phyloP scores from a whole-genome alignment of 2,113 vertebrate species.

The Dinomys branickii region DNA sequence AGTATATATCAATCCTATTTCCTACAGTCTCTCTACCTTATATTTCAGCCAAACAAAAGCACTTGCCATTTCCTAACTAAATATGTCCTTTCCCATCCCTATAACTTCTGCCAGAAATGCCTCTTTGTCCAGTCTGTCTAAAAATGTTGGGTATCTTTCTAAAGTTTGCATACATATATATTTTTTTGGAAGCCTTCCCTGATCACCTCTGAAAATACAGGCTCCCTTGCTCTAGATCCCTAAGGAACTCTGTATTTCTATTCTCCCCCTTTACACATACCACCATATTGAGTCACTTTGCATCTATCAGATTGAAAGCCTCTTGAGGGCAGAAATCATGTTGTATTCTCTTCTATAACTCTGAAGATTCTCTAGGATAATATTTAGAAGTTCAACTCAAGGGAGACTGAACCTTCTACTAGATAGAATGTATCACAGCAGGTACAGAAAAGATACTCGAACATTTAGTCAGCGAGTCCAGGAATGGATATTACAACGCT shows the following conservation, averaged over 20 bases:
- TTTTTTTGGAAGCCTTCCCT: not conserved
- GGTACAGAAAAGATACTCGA: not conserved
- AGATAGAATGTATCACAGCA: not conserved
- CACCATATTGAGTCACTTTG: conserved; percentile 22
- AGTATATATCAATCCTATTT: not conserved
- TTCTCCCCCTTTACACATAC: not conserved
- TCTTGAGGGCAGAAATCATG: conserved; percentile 2
- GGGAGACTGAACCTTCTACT: not conserved
- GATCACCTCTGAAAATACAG: not conserved
- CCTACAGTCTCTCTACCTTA: not conserved
- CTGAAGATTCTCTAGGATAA: not conserved
- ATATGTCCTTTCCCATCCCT: not conserved
- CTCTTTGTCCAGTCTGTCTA: not conserved
- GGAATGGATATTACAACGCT: not conserved
- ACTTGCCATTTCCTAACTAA: conserved; percentile 5
- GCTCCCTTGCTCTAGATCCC: not conserved
- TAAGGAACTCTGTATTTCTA: not conserved
- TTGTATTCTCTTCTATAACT: conserved; percentile 14
- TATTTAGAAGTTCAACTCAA: conserved; percentile 26
- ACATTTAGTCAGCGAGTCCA: not conserved
- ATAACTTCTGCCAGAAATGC: not conserved
- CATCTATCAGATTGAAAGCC: not conserved
- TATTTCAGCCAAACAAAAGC: not conserved
- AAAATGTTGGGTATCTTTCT: not conserved
- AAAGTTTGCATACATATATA: not conserved